Conservation (phyloP, 2,797 vertebrate genomes). For the Gallirallus australis region DNA sequence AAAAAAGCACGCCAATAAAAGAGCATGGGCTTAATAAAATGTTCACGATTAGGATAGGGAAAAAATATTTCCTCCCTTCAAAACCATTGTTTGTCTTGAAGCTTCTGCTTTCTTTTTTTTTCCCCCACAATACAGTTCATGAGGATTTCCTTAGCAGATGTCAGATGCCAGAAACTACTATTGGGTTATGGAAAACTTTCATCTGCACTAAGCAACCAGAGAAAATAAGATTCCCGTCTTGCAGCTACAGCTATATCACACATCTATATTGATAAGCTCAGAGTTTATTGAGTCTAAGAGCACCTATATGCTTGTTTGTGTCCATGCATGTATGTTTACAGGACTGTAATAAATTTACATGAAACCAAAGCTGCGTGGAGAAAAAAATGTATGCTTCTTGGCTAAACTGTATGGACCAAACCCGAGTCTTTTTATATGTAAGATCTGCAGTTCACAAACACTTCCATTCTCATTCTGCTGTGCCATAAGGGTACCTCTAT, state of each 20-base stretch:
- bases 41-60: neutral
- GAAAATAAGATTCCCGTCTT: neutral
- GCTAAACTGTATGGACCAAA: neutral
- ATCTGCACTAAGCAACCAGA: neutral
- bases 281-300: neutral
- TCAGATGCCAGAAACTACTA: neutral
- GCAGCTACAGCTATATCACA: neutral
- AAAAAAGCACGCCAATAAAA: neutral
- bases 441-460: neutral
- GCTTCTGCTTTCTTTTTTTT: neutral
- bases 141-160: neutral
- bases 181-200: neutral
- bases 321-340: neutral
- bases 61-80: neutral
- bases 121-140: neutral
- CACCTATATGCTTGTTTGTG: neutral
- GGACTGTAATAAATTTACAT: neutral
- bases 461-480: neutral
- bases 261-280: neutral
- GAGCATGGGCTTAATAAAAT: neutral
- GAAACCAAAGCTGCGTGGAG: neutral
- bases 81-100: neutral
- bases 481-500: neutral
- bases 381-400: neutral
- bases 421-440: neutral